Percentiles rank a stretch among this genome's conserved stretches.
Conservation (phyloP, 2,888 invertebrate species). For the Dicranocentrus wangi region DNA sequence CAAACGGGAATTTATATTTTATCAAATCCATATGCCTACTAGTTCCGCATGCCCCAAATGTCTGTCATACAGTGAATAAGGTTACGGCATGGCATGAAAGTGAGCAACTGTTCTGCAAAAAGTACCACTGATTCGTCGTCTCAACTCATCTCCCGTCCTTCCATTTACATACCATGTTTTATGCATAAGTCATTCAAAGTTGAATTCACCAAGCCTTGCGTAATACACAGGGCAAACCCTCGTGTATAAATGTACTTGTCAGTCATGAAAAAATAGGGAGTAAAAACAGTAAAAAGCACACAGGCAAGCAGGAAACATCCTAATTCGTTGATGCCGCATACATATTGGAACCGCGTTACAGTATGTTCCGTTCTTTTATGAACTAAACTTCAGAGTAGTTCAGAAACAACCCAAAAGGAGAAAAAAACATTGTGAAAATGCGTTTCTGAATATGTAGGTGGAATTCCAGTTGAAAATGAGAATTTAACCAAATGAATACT, state of each 20-base stretch:
- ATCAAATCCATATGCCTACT: conserved; percentile 39
- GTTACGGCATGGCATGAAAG: conserved; percentile 31
- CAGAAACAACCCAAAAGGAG: too few species aligned
- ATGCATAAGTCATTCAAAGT: conserved; percentile 63
- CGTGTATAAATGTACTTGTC: conserved; percentile 15
- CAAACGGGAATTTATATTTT: conserved; percentile 52
- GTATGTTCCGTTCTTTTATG: too few species aligned
- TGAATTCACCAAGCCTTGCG: conserved; percentile 28
- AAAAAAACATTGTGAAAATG: too few species aligned
- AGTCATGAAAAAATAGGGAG: background rate
- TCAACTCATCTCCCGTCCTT: conserved; percentile 50
- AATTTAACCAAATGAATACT: too few species aligned
- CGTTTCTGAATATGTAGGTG: too few species aligned
- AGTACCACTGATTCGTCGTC: conserved; percentile 23
- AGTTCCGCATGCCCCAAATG: conserved; percentile 24
- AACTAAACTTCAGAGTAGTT: too few species aligned
- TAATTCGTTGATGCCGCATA: too few species aligned
- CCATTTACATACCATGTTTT: conserved; percentile 68
- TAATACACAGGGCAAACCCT: conserved; percentile 22
- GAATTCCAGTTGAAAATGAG: too few species aligned
- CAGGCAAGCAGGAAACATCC: background rate
- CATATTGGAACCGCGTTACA: too few species aligned
- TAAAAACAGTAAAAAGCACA: conserved; percentile 8
- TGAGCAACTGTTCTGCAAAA: conserved; percentile 39
- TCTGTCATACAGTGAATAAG: conserved; percentile 31